phyloP scores from a whole-genome alignment of 2,888 invertebrate genomes.

The Leptura quadrifasciata region DNA sequence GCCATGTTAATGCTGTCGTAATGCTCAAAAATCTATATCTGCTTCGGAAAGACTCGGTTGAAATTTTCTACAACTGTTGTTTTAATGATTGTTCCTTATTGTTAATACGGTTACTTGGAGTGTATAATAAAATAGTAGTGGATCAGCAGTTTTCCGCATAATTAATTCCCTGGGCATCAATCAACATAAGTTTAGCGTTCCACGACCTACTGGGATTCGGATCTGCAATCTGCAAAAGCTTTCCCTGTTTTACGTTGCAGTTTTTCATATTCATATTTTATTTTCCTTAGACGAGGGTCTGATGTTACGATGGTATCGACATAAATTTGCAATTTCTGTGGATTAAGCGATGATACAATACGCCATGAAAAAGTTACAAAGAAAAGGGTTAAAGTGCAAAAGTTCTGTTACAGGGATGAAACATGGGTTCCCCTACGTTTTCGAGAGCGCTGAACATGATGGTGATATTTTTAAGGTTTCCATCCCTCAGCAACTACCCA shows the following conservation, averaged over 20 bases:
- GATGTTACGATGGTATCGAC: background rate
- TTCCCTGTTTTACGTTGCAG: background rate
- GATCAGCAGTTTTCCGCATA: constrained; percentile 46
- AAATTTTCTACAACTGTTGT: too few relatives aligned
- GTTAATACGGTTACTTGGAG: constrained; percentile 25
- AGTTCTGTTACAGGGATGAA: too few relatives aligned
- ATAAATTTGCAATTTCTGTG: background rate
- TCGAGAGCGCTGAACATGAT: too few relatives aligned
- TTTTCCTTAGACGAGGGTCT: background rate
- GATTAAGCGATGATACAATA: background rate
- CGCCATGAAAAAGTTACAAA: too few relatives aligned
- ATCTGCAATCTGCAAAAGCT: background rate
- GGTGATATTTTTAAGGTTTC: too few relatives aligned
- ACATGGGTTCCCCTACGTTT: too few relatives aligned
- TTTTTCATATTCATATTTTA: background rate
- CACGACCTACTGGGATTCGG: background rate
- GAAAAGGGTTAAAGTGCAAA: too few relatives aligned
- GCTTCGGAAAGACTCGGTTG: too few relatives aligned
- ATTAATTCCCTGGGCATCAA: constrained; percentile 51
- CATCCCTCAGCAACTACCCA: too few relatives aligned
- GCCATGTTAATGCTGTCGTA: too few relatives aligned
- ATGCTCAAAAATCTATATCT: too few relatives aligned
- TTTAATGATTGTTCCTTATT: too few relatives aligned
- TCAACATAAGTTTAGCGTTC: constrained; percentile 50
- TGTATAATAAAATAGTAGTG: constrained; percentile 28